A percentile compares a stretch with the other conserved stretches of the same genome.
Conservation (phyloP, 2,113 vertebrate genomes). For the Proterorhinus semilunaris region DNA sequence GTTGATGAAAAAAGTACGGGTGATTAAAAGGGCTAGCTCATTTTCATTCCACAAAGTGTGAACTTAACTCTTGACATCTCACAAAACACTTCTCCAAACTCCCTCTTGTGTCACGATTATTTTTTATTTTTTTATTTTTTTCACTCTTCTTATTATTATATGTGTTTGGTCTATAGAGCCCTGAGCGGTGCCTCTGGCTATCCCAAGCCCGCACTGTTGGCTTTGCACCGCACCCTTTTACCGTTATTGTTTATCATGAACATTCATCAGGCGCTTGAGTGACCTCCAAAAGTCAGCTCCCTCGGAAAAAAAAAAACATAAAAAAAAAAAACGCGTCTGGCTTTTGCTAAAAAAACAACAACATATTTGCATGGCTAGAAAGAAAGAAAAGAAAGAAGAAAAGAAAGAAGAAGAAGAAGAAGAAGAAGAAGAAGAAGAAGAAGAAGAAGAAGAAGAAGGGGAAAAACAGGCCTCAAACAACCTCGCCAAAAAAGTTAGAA, state of each 20-base stretch:
- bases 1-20: too few relatives aligned
- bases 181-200: conserved; percentile 39
- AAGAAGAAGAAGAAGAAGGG: neutral
- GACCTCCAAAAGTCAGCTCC: conserved; percentile 32
- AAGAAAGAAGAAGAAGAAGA: conserved; percentile 30
- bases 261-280: conserved; percentile 22
- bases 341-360: conserved; percentile 1
- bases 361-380: conserved; percentile 42
- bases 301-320: neutral
- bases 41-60: neutral
- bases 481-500: conserved; percentile 51
- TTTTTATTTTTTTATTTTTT: too few relatives aligned
- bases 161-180: conserved; percentile 28
- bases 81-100: conserved; percentile 9
- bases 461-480: conserved; percentile 51
- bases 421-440: neutral
- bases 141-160: conserved; percentile 24
- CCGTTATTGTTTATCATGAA: conserved; percentile 33
- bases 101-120: neutral
- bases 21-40: neutral
- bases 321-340: neutral
- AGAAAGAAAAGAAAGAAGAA: neutral
- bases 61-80: neutral
- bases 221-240: conserved; percentile 12
- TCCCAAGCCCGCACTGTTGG: conserved; percentile 11